Conservation (phyloP, 2,797 vertebrate genomes). For the Eulemur mongoz region DNA sequence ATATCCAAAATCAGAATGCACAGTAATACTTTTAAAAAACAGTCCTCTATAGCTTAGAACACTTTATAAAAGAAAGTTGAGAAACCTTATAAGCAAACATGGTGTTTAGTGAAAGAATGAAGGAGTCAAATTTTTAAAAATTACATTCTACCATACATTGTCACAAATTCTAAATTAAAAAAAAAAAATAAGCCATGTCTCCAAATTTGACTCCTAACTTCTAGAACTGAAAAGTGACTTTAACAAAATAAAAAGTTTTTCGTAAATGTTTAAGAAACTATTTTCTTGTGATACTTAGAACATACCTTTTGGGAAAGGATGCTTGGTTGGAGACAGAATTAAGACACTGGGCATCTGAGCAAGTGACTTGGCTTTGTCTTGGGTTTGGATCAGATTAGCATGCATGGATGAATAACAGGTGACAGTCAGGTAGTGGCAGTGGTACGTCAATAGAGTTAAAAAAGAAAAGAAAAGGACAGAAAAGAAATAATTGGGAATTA, state of each 20-base stretch:
- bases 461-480: not conserved
- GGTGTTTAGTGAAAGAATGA: conserved; percentile 11
- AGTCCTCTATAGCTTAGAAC: not conserved
- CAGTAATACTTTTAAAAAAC: not conserved
- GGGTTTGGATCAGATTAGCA: not conserved
- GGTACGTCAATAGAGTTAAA: not conserved
- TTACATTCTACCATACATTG: not conserved
- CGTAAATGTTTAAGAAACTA: not conserved
- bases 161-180: conserved; percentile 17
- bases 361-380: not conserved
- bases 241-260: not conserved
- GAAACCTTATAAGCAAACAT: not conserved
- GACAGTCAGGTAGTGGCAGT: not conserved
- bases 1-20: not conserved
- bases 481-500: not conserved
- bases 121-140: not conserved
- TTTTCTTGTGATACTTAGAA: conserved; percentile 2
- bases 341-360: not conserved
- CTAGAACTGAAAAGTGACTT: conserved; percentile 21
- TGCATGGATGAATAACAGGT: not conserved
- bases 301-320: not conserved
- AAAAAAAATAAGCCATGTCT: not conserved
- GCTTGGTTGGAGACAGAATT: not conserved
- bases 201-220: conserved; percentile 6
- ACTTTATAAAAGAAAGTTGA: not conserved